phyloP scores from a whole-genome alignment of 2,797 vertebrate genomes.

The Chelon auratus region DNA sequence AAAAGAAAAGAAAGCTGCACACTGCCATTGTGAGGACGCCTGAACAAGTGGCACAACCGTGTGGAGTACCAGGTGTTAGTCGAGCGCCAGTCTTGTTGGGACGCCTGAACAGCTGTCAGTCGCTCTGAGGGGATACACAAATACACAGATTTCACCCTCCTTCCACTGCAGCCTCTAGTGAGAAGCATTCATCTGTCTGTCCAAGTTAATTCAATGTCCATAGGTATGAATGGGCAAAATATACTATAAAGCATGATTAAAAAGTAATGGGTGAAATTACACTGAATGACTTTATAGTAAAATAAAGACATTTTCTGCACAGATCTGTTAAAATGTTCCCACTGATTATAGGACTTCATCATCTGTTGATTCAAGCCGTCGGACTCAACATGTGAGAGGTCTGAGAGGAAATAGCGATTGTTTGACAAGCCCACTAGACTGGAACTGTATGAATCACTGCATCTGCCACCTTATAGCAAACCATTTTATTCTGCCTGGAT shows the following conservation, averaged over 20 bases:
- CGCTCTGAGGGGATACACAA: constrained; percentile 5
- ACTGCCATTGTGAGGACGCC: constrained; percentile 16
- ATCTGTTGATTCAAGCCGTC: constrained; percentile 26
- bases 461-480: constrained; percentile 51
- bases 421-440: constrained; percentile 11
- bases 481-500: constrained; percentile 32
- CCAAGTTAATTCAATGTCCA: background rate
- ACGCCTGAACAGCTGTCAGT: constrained; percentile 45
- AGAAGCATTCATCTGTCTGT: background rate
- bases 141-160: constrained; percentile 3
- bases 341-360: constrained; percentile 23
- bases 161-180: constrained; percentile 14
- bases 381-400: background rate
- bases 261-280: background rate
- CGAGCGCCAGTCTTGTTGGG: constrained; percentile 34
- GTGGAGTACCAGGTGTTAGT: constrained; percentile 63
- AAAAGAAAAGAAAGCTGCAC: constrained; percentile 24
- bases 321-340: background rate
- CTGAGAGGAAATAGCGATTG: constrained; percentile 3
- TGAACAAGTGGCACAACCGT: constrained; percentile 45
- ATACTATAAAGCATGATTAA: background rate
- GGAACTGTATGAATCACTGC: constrained; percentile 45
- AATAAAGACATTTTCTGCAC: background rate
- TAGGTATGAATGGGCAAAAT: background rate
- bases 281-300: background rate